phyloP scores from a whole-genome alignment of 1,140 invertebrate species.

The Drosophila sucinea region DNA sequence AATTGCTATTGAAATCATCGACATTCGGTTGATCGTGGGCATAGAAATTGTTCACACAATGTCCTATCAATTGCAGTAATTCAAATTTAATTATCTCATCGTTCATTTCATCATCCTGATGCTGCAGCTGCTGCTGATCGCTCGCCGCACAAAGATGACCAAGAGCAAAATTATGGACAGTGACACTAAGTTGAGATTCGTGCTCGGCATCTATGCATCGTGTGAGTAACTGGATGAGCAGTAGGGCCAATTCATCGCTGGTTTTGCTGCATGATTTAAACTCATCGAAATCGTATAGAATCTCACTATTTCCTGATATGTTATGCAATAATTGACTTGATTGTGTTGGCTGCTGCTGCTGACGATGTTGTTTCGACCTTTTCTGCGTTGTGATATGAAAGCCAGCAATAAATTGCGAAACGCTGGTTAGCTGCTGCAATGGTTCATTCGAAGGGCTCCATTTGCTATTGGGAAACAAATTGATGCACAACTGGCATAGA shows the following conservation, averaged over 20 bases:
- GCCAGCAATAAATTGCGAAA: constrained; percentile 58
- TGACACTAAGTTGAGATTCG: constrained; percentile 61
- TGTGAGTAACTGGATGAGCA: constrained; percentile 67
- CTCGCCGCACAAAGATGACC: constrained; percentile 51
- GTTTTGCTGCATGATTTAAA: constrained; percentile 51
- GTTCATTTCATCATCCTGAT: constrained; percentile 37
- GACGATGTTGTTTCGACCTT: constrained; percentile 37
- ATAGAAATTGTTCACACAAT: constrained; percentile 74
- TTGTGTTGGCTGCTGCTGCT: constrained; percentile 17
- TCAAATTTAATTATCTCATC: constrained; percentile 71
- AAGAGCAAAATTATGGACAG: constrained; percentile 72
- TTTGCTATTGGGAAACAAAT: constrained; percentile 76
- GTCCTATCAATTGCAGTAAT: constrained; percentile 63
- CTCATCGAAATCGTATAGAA: constrained; percentile 33
- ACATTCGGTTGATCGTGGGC: constrained; percentile 48
- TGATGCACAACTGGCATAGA: constrained; percentile 76
- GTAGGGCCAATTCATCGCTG: constrained; percentile 72
- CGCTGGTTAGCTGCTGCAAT: constrained; percentile 43
- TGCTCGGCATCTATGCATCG: constrained; percentile 69
- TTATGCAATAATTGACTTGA: constrained; percentile 36
- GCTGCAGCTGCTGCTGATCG: constrained; percentile 24
- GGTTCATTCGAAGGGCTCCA: constrained; percentile 55
- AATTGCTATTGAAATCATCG: constrained; percentile 67
- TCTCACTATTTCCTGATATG: constrained; percentile 21
- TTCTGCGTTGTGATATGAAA: constrained; percentile 62